Percentiles rank a stretch among this genome's conserved stretches.
Evolutionary conservation across 2,797 vertebrate genomes (phyloP).

Genomic region (Miopithecus talapoin): DNA sequence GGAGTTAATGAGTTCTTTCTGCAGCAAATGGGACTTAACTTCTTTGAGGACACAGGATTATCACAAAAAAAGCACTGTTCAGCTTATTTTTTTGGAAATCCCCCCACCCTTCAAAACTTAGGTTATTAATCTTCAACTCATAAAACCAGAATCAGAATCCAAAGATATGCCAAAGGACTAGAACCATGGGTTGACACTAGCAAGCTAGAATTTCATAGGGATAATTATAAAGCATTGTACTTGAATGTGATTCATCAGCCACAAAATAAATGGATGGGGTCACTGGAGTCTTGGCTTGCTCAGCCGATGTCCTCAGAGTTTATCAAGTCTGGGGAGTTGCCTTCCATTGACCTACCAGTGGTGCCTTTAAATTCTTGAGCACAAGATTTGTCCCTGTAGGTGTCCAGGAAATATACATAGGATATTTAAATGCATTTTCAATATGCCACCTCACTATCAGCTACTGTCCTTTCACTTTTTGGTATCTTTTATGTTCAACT

Average conservation of each 20-base stretch:
- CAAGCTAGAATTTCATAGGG: not conserved
- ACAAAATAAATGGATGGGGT: not conserved
- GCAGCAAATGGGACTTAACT: not conserved
- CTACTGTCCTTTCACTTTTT: not conserved
- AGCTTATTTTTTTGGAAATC: not conserved
- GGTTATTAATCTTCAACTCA: not conserved
- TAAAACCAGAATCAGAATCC: not conserved
- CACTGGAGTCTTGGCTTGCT: not conserved
- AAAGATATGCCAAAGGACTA: not conserved
- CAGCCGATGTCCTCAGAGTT: not conserved
- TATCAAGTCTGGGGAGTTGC: not conserved
- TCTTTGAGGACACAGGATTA: not conserved
- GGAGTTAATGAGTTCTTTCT: not conserved
- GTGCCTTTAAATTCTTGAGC: not conserved
- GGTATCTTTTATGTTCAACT: not conserved
- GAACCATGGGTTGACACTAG: not conserved
- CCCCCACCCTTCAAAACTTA: not conserved
- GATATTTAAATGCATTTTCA: not conserved
- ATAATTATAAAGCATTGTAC: not conserved
- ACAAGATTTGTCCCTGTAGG: not conserved
- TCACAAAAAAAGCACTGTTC: not conserved
- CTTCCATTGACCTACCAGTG: not conserved
- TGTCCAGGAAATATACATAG: not conserved
- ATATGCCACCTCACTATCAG: not conserved
- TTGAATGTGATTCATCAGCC: conserved; percentile 3